Evolutionary conservation across 2,113 vertebrate genomes (phyloP).

Genomic region (Helogale parvula): DNA sequence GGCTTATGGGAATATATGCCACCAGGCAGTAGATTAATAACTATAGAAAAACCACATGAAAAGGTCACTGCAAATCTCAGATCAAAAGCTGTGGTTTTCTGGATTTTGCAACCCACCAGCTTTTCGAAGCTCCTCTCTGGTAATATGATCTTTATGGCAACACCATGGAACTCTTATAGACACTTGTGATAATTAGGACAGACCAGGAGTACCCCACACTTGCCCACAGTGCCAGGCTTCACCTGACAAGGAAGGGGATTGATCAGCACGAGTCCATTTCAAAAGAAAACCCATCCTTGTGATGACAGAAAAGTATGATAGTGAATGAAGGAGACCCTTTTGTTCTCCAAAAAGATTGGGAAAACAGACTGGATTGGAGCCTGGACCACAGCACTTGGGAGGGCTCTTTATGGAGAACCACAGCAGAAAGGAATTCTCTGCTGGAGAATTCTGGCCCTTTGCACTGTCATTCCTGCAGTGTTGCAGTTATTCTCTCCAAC

Average conservation of each 20-base stretch:
- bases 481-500: conserved; percentile 41
- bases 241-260: background rate
- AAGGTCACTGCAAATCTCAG: conserved; percentile 71
- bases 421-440: conserved; percentile 70
- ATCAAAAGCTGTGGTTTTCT: conserved; percentile 68
- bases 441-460: conserved; percentile 49
- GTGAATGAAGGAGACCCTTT: background rate
- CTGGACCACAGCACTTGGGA: conserved; percentile 62
- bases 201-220: background rate
- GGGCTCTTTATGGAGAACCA: conserved; percentile 66
- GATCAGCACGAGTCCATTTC: background rate
- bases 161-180: background rate
- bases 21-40: conserved; percentile 72
- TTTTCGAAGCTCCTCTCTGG: conserved; percentile 47
- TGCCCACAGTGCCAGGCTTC: background rate
- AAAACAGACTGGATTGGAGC: conserved; percentile 42
- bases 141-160: conserved; percentile 60
- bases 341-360: background rate
- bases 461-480: conserved; percentile 45
- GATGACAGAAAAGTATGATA: background rate
- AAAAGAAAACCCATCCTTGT: background rate
- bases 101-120: conserved; percentile 59
- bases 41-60: conserved; percentile 68
- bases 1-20: conserved; percentile 70
- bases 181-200: background rate